Conservation (phyloP, 2,113 vertebrate genomes). For the Sinocyclocheilus rhinocerous region DNA sequence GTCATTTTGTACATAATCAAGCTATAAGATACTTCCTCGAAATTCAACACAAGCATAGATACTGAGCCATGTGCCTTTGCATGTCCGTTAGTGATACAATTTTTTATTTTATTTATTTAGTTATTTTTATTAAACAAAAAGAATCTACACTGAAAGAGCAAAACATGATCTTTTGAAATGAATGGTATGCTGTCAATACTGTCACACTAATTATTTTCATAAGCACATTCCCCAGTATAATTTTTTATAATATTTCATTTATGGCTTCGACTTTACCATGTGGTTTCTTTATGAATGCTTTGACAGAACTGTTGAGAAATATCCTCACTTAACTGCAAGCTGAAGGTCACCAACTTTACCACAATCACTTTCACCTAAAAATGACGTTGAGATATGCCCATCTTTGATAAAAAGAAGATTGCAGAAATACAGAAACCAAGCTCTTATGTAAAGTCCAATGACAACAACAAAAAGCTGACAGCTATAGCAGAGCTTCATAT, state of each 20-base stretch:
- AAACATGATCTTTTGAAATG: not conserved
- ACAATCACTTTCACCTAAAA: constrained; percentile 2
- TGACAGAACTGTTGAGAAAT: not conserved
- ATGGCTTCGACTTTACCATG: not conserved
- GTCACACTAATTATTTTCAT: not conserved
- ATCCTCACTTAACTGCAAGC: not conserved
- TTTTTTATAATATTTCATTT: not conserved
- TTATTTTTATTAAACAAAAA: not conserved
- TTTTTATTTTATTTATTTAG: too few relatives aligned
- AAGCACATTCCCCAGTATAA: not conserved
- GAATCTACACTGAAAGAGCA: not conserved
- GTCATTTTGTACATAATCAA: not conserved
- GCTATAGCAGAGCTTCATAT: not conserved
- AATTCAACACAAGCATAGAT: not conserved
- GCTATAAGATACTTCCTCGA: not conserved
- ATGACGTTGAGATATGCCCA: not conserved
- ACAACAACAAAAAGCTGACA: not conserved
- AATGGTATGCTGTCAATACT: not conserved
- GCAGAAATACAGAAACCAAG: not conserved
- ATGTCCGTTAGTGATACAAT: too few relatives aligned
- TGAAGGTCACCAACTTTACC: not conserved
- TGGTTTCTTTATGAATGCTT: not conserved
- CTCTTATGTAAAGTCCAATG: not conserved
- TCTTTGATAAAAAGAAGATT: not conserved
- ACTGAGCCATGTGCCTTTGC: too few relatives aligned